A percentile compares a stretch with the other conserved stretches of the same genome.
Conservation (phyloP, 2,113 vertebrate species). For the Zapornia atra region DNA sequence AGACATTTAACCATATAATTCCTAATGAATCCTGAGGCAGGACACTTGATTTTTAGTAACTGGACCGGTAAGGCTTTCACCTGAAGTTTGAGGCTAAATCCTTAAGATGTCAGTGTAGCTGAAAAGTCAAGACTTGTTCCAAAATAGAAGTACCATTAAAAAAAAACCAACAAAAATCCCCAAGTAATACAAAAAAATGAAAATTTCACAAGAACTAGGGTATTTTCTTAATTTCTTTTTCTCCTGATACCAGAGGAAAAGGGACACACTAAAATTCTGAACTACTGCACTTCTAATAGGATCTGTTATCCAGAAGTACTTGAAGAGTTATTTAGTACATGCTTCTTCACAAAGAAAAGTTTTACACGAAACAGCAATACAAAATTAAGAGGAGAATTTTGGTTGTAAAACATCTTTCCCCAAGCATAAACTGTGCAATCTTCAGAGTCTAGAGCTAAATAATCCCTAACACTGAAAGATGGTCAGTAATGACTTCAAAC, state of each 20-base stretch:
- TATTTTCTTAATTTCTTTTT: neutral
- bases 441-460: neutral
- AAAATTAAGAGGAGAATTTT: neutral
- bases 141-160: neutral
- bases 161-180: neutral
- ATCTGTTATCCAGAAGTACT: neutral
- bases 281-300: neutral
- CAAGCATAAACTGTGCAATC: neutral
- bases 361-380: neutral
- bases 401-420: neutral
- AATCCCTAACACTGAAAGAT: neutral
- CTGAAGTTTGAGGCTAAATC: neutral
- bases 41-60: neutral
- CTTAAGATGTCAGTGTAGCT: neutral
- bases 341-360: neutral
- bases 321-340: neutral
- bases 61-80: neutral
- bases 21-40: neutral
- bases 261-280: neutral
- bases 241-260: neutral
- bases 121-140: neutral
- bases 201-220: neutral
- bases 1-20: neutral
- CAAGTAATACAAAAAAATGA: neutral
- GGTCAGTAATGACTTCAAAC: neutral